phyloP scores from a whole-genome alignment of 2,113 vertebrate species.

The Scartelaos histophorus region DNA sequence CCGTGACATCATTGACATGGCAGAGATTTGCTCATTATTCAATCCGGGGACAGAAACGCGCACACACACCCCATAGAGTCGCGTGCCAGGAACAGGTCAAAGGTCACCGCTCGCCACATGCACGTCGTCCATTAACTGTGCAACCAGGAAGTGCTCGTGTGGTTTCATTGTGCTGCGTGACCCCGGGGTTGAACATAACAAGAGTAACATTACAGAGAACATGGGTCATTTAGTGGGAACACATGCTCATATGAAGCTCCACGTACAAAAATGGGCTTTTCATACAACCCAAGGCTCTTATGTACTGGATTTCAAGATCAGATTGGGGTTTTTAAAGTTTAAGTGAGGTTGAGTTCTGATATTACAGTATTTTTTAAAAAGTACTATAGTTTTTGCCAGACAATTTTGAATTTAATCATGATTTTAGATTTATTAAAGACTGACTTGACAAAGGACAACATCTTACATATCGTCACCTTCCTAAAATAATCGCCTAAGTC shows the following conservation, averaged over 20 bases:
- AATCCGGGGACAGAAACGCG: background rate
- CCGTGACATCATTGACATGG: constrained; percentile 24
- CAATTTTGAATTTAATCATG: no score
- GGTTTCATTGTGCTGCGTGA: constrained; percentile 24
- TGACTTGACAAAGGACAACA: no score
- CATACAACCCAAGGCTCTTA: background rate
- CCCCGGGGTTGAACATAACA: constrained; percentile 12
- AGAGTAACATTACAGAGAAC: constrained; percentile 33
- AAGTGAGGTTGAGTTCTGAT: no score
- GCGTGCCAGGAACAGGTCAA: background rate
- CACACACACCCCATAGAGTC: background rate
- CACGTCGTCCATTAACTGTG: background rate
- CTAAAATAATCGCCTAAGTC: no score
- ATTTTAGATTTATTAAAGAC: no score
- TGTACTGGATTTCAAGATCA: no score
- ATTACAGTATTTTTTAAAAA: no score
- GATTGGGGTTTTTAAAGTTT: no score
- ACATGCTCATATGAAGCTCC: background rate
- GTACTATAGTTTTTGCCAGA: no score
- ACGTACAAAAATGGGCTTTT: background rate
- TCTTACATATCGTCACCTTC: no score
- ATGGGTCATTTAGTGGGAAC: constrained; percentile 20
- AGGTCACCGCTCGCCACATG: background rate
- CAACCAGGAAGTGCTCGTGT: constrained; percentile 10
- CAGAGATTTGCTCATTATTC: constrained; percentile 5